Evolutionary conservation across 2,113 vertebrate genomes (phyloP).

Genomic region (crab-eating macaque (Macaca fascicularis)): T2T-MFA8v1.1 NC_088384.1:110604001-110604500

Average conservation of each 20-base stretch:
- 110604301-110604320: neutral
- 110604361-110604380: neutral
- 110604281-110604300: neutral
- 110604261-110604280: fast-evolving
- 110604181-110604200: neutral
- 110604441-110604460: too few species aligned
- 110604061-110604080: neutral
- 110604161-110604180: neutral
- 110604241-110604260: neutral
- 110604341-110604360: too few species aligned
- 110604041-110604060: neutral
- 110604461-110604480: too few species aligned
- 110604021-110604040: neutral
- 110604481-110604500: too few species aligned
- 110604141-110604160: neutral
- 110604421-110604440: too few species aligned
- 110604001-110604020: neutral
- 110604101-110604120: neutral
- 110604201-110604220: neutral
- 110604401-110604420: neutral
- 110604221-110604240: neutral
- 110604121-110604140: neutral
- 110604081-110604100: neutral
- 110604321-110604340: neutral
- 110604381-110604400: neutral